These are phyloP conservation scores for Sabellastarte sp. DNA, from an alignment of 2,888 invertebrate genomes.

Conservation along the genomic window DNA sequence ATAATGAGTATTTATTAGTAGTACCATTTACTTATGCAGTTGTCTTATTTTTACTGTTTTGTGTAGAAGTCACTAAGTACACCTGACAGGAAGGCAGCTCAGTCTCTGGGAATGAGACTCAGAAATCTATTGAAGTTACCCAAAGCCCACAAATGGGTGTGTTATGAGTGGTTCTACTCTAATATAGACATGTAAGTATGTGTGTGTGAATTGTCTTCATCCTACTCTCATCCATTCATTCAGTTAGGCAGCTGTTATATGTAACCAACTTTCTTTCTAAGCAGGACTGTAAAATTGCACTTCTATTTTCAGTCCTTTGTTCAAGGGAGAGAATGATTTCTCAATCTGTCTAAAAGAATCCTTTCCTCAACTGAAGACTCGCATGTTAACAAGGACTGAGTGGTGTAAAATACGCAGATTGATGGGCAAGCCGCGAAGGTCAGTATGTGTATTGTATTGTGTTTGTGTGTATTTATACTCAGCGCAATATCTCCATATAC, in stretches of 20 bases:
- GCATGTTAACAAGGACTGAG: constrained; percentile 81
- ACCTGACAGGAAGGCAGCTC: constrained; percentile 78
- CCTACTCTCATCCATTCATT: no score
- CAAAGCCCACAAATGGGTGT: constrained; percentile 98
- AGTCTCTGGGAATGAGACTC: constrained; percentile 80
- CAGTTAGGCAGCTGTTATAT: no score
- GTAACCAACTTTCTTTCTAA: no score
- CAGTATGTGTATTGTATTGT: no score
- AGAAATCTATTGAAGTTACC: constrained; percentile 90
- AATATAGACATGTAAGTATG: constrained; percentile 79
- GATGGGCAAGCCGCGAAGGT: constrained; percentile 96
- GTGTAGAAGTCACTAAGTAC: constrained; percentile 32
- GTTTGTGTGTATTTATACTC: no score
- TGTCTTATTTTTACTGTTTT: no score
- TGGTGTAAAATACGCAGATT: constrained; percentile 93
- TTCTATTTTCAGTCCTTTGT: constrained; percentile 72
- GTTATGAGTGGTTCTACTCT: constrained; percentile 99
- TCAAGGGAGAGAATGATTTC: constrained; percentile 95
- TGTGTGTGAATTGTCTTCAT: no score
- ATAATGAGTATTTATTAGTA: no score
- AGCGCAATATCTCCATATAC: no score
- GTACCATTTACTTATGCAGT: no score
- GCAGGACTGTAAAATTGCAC: no score
- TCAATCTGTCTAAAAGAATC: constrained; percentile 88
- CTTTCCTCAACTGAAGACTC: constrained; percentile 86